Conservation (phyloP, 2,113 vertebrate species). For the Neomonachus schauinslandi region DNA sequence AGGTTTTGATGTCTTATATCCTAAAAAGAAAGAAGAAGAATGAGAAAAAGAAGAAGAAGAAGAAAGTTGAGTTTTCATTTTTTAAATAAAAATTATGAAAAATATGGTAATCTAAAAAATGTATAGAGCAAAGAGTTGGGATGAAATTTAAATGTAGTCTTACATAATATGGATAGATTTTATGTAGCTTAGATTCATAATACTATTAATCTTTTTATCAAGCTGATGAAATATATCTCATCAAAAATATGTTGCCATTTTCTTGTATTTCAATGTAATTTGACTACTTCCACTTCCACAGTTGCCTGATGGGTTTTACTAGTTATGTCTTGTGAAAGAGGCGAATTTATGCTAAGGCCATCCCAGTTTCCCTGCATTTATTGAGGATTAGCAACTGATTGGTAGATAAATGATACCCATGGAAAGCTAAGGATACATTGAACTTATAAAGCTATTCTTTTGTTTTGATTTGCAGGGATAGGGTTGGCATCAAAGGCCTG, state of each 20-base stretch:
- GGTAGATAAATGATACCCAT: neutral
- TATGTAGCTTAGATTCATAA: neutral
- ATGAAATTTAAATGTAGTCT: constrained; percentile 1
- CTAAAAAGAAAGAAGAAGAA: neutral
- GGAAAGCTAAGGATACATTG: neutral
- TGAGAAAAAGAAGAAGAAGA: neutral
- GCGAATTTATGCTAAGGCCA: neutral
- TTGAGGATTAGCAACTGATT: neutral
- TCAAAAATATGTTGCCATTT: neutral
- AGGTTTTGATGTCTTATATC: neutral
- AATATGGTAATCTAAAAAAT: neutral
- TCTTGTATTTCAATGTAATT: neutral
- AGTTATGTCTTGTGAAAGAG: neutral
- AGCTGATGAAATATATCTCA: neutral
- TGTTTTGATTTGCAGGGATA: neutral
- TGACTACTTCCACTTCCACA: neutral
- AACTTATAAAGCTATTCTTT: neutral
- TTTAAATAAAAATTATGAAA: neutral
- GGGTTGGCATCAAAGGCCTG: neutral
- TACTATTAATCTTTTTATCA: neutral
- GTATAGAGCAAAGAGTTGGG: neutral
- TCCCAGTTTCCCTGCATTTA: constrained; percentile 4
- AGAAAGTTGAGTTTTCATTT: neutral
- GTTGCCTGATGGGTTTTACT: neutral
- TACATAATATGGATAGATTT: neutral